Percentiles rank a stretch among this genome's conserved stretches.
These are phyloP conservation scores for Apamea sordens DNA, from an alignment of 2,888 invertebrate species.

Conservation along the genomic window DNA sequence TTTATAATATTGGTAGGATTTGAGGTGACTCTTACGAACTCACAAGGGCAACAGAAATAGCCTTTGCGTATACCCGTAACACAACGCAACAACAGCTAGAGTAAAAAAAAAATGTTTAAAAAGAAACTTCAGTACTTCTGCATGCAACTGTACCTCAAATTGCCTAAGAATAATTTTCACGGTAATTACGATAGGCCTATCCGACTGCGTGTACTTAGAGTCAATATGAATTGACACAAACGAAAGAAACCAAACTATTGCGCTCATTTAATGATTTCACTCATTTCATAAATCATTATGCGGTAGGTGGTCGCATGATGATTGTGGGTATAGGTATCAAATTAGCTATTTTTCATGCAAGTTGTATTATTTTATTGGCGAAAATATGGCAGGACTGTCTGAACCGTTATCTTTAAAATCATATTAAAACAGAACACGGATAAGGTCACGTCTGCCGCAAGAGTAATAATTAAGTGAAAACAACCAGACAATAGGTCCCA, in stretches of 20 bases:
- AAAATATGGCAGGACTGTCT: background rate
- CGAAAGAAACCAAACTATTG: slow-evolving; percentile 46
- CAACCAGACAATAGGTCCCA: background rate
- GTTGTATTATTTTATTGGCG: background rate
- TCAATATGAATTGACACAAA: slow-evolving; percentile 73
- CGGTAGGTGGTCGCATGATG: background rate
- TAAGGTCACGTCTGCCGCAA: background rate
- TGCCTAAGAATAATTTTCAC: slow-evolving; percentile 83
- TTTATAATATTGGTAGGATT: background rate
- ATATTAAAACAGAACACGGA: background rate
- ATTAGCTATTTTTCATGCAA: background rate
- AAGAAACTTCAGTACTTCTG: slow-evolving; percentile 46
- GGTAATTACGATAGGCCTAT: slow-evolving; percentile 82
- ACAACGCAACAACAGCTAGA: background rate
- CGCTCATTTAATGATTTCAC: slow-evolving; percentile 59
- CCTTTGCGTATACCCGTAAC: too few relatives aligned
- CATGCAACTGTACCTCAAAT: slow-evolving; percentile 70
- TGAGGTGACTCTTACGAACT: background rate
- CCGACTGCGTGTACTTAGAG: slow-evolving; percentile 73
- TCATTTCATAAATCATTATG: slow-evolving; percentile 38
- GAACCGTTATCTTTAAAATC: background rate
- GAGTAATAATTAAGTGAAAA: background rate
- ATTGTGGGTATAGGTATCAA: background rate
- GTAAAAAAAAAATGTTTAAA: background rate
- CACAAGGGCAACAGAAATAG: background rate